phyloP scores from a whole-genome alignment of 2,797 vertebrate species.

The Typhlichthys eigenmanni region DNA sequence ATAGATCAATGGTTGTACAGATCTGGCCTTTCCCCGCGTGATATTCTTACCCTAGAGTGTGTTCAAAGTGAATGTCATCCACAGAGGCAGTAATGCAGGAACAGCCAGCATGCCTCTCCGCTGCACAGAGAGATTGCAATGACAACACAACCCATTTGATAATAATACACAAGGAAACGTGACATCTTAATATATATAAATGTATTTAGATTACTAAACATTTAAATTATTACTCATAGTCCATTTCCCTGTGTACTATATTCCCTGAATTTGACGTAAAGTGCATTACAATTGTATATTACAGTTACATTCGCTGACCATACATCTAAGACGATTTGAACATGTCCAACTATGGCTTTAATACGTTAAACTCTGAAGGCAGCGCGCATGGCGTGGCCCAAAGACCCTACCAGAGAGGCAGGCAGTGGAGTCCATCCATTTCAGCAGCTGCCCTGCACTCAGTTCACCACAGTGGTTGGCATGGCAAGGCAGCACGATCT shows the following conservation, averaged over 20 bases:
- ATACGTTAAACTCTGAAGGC: too few species aligned
- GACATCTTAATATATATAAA: not conserved
- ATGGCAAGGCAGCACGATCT: conserved; percentile 93
- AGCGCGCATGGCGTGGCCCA: not conserved
- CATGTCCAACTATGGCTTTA: too few species aligned
- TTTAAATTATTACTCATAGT: too few species aligned
- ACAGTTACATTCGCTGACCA: too few species aligned
- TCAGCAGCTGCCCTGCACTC: conserved; percentile 91
- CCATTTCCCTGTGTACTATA: too few species aligned
- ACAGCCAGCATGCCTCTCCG: conserved; percentile 92
- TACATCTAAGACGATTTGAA: too few species aligned
- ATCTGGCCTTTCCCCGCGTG: not conserved
- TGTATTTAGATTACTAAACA: too few species aligned
- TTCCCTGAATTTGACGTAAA: too few species aligned
- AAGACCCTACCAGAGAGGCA: conserved; percentile 87
- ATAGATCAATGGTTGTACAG: too few species aligned
- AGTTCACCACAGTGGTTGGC: conserved; percentile 90
- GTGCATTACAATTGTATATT: too few species aligned
- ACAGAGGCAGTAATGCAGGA: conserved; percentile 95
- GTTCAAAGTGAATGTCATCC: conserved; percentile 97
- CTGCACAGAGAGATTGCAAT: conserved; percentile 64
- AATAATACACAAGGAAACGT: not conserved
- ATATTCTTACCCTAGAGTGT: conserved; percentile 87
- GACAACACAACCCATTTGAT: conserved; percentile 3
- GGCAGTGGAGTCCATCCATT: conserved; percentile 96